Evolutionary conservation across 2,797 vertebrate species (phyloP).

Genomic region (Danionella dracula): DNA sequence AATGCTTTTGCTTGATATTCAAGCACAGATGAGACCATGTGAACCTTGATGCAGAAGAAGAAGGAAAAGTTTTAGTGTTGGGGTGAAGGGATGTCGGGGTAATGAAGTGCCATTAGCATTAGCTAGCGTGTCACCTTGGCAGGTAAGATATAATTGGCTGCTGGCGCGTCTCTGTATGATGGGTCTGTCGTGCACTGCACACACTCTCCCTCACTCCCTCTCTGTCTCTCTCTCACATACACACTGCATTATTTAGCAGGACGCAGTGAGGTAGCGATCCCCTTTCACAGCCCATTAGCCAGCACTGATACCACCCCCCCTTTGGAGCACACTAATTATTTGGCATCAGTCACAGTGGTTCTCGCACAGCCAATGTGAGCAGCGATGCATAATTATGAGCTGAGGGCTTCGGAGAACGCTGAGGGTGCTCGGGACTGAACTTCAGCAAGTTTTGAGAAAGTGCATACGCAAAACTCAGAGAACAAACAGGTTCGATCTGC

Average conservation of each 20-base stretch:
- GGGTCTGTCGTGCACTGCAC: slow-evolving; percentile 52
- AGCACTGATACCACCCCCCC: slow-evolving; percentile 40
- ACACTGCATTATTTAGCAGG: slow-evolving; percentile 68
- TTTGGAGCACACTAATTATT: slow-evolving; percentile 47
- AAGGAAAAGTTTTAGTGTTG: background rate
- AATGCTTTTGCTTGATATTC: slow-evolving; percentile 22
- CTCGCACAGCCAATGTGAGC: slow-evolving; percentile 36
- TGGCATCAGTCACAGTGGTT: slow-evolving; percentile 49
- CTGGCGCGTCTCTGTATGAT: slow-evolving; percentile 63
- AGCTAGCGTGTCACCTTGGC: slow-evolving; percentile 54
- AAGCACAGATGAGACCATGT: slow-evolving; percentile 11
- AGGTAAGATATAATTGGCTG: slow-evolving; percentile 61
- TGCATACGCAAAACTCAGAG: slow-evolving; percentile 1
- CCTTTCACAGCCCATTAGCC: slow-evolving; percentile 50
- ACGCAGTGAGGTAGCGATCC: slow-evolving; percentile 44
- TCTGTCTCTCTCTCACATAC: no score
- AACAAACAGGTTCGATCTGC: background rate
- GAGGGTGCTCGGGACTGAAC: slow-evolving; percentile 17
- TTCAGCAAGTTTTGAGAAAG: slow-evolving; percentile 26
- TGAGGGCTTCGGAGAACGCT: slow-evolving; percentile 18
- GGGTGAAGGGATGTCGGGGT: background rate
- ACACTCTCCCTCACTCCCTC: no score
- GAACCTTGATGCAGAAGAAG: slow-evolving; percentile 19
- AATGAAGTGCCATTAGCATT: slow-evolving; percentile 44
- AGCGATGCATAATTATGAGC: slow-evolving; percentile 42